Evolutionary conservation across 2,888 invertebrate species (phyloP).

Genomic region (Acanthosepion esculentum): DNA sequence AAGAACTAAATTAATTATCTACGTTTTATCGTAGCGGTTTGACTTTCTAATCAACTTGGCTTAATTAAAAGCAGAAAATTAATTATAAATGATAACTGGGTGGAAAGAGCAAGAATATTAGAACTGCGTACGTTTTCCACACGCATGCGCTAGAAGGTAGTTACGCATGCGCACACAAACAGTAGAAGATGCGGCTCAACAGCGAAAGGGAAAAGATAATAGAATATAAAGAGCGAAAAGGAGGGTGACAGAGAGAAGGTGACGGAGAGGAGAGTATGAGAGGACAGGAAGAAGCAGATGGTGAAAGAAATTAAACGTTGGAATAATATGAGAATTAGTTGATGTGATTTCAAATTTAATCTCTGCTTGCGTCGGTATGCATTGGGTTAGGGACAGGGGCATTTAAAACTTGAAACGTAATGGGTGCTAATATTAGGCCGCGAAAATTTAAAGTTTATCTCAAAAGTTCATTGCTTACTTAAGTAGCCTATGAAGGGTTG

Average conservation of each 20-base stretch:
- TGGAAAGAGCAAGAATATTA: constrained; percentile 9
- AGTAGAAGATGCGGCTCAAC: neutral
- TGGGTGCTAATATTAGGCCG: neutral
- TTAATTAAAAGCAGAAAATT: constrained; percentile 33
- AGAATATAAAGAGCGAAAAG: neutral
- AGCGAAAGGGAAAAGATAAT: neutral
- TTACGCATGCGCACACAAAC: neutral
- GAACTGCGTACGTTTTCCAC: neutral
- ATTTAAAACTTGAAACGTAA: neutral
- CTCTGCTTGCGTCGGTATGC: neutral
- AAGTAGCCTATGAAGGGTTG: neutral
- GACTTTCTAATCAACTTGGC: constrained; percentile 9
- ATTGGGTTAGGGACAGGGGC: neutral
- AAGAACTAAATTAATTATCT: constrained; percentile 8
- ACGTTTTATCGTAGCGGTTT: constrained; percentile 1
- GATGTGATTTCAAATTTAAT: constrained; percentile 9
- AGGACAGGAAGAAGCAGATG: neutral
- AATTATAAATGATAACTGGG: constrained; percentile 33
- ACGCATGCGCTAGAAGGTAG: neutral
- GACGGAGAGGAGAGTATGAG: neutral
- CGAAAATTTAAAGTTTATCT: neutral
- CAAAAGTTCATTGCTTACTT: neutral
- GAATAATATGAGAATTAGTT: neutral
- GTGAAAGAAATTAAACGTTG: neutral
- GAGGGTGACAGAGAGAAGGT: neutral